phyloP scores from a whole-genome alignment of 2,888 invertebrate genomes.

The Hedya salicella region DNA sequence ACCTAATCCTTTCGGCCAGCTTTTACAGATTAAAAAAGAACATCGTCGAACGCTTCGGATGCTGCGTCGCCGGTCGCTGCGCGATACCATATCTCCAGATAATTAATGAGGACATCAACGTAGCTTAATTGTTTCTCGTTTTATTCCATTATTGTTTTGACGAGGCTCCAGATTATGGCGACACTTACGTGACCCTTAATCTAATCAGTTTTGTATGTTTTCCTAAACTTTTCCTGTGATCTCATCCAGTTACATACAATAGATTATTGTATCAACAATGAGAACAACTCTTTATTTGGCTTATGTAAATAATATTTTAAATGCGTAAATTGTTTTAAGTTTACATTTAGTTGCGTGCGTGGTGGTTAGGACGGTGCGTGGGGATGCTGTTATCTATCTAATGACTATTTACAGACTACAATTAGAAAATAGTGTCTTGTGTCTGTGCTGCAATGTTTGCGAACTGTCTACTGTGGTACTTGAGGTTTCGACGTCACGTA shows the following conservation, averaged over 20 bases:
- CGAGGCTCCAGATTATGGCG: conserved; percentile 60
- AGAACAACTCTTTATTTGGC: conserved; percentile 15
- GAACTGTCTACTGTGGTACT: not conserved
- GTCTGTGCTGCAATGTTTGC: conserved; percentile 4
- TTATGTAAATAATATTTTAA: conserved; percentile 16
- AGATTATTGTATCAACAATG: conserved; percentile 19
- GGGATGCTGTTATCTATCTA: conserved; percentile 20
- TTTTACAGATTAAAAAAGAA: conserved; percentile 45
- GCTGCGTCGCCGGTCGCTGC: conserved; percentile 14
- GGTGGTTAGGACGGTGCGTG: not conserved
- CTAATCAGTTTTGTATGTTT: conserved; percentile 72
- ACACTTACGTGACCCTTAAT: conserved; percentile 65
- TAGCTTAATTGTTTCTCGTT: conserved; percentile 69
- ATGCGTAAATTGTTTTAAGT: conserved; percentile 13
- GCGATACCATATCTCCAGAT: conserved; percentile 46
- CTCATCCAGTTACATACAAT: conserved; percentile 58
- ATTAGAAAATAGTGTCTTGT: conserved; percentile 7
- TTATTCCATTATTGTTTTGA: conserved; percentile 77
- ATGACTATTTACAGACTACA: not conserved
- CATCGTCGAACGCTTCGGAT: not conserved
- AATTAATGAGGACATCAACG: conserved; percentile 59
- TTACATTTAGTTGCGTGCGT: not conserved
- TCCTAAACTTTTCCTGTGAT: conserved; percentile 76
- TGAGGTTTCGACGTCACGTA: not conserved
- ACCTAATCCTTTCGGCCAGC: too few relatives aligned